Evolutionary conservation across 2,113 vertebrate genomes (phyloP).

Genomic region (Pterocles orientalis): DNA sequence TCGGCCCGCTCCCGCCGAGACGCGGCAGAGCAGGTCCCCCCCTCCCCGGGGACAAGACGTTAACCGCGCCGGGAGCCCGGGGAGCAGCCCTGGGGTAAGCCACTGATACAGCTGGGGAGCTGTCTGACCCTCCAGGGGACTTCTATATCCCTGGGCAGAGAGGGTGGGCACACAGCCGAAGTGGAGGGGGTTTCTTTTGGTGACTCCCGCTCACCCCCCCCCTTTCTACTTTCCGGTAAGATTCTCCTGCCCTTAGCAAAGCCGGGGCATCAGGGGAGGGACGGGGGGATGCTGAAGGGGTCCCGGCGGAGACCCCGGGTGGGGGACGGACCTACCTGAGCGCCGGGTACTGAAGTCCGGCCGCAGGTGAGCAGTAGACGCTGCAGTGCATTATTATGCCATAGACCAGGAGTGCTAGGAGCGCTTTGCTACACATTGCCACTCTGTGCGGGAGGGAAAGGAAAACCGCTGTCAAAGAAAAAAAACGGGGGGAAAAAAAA

Average conservation of each 20-base stretch:
- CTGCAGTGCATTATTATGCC: conserved; percentile 94
- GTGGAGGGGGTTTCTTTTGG: not conserved
- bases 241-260: not conserved
- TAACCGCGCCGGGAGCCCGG: not conserved
- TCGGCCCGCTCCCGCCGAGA: not conserved
- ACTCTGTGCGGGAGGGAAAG: conserved; percentile 77
- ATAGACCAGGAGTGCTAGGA: conserved; percentile 90
- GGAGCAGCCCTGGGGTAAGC: not conserved
- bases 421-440: conserved; percentile 91
- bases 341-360: conserved; percentile 87
- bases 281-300: no score
- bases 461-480: conserved; percentile 37
- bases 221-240: not conserved
- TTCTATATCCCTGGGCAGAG: not conserved
- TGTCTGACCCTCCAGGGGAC: not conserved
- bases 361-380: conserved; percentile 88
- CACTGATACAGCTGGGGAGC: not conserved
- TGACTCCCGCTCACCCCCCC: not conserved
- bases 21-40: not conserved
- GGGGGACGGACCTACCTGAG: conserved; percentile 83
- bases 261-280: not conserved
- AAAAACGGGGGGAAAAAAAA: not conserved
- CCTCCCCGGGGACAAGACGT: not conserved
- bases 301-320: not conserved
- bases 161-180: not conserved